A percentile compares a stretch with the other conserved stretches of the same genome.
Evolutionary conservation across 2,113 vertebrate species (phyloP).

Genomic region (Cyphomyrus discorhynchus): DNA sequence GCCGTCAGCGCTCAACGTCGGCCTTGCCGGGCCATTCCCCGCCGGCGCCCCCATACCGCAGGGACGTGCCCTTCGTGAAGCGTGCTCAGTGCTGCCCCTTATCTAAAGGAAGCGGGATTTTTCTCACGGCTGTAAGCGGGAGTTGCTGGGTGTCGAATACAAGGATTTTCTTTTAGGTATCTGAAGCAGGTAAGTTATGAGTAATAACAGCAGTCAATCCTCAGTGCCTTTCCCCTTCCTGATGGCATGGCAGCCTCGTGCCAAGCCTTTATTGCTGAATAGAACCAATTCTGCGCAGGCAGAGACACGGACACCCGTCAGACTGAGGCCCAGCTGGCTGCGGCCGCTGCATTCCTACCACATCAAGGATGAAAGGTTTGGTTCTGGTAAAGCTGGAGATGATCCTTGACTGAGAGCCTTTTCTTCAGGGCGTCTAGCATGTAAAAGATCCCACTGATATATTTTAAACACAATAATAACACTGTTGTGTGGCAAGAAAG

Average conservation of each 20-base stretch:
- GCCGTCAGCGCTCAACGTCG: background rate
- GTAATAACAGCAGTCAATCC: background rate
- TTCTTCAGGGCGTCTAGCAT: background rate
- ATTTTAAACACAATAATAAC: background rate
- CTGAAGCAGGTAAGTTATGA: background rate
- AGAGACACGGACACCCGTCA: background rate
- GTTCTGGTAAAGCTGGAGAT: background rate
- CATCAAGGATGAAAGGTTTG: background rate
- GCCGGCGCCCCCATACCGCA: background rate
- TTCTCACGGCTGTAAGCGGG: background rate
- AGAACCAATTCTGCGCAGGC: background rate
- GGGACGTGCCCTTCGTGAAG: background rate
- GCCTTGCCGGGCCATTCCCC: background rate
- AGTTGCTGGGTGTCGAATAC: background rate
- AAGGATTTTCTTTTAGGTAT: background rate
- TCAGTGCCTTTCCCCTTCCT: background rate
- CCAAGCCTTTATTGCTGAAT: background rate
- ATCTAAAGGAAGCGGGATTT: background rate
- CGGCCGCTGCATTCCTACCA: background rate
- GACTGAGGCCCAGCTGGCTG: background rate
- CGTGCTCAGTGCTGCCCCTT: background rate
- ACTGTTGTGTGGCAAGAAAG: background rate
- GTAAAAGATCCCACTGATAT: background rate
- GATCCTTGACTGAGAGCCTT: background rate
- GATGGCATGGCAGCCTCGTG: background rate